Base-by-base conservation (phyloP, 1,140 invertebrate species). In the Panagrolaimus sp. region DNA sequence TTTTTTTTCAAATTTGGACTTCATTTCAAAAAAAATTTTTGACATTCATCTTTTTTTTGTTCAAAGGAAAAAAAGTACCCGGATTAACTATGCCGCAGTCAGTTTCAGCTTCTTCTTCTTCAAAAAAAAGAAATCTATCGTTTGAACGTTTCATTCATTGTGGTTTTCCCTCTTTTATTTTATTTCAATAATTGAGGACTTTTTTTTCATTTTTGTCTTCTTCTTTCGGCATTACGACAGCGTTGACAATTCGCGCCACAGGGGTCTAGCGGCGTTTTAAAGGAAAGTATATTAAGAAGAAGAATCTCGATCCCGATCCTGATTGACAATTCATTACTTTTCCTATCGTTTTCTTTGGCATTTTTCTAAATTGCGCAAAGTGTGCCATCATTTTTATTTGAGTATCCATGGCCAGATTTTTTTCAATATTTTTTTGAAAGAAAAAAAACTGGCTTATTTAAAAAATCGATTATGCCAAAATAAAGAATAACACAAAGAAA, bases 261-360 rank as follows among this genome's bases (percentile, higher is more conserved):
- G 51, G 51, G 51, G 51, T 57, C 27, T 27, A 57, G 51, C 20
- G 14, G 47, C 47, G 9, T 14, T n/a, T 23, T 23, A n/a, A 14
- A 48, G 20, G n/a, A 57, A 11, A 20, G 9, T 57, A 13, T 25
- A 20, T 27, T n/a, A n/a, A n/a, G 51, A 57, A 20, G 27, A 27
- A 57, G 51, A 57, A 27, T 57, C 51, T 57, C 51, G 51, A 57
- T 38, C 51, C 47, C 51, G 27, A 57, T 57, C 51, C 51, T 57
- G 51, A 57, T 57, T 57, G 51, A 57, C 51, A 57, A 57, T 57
- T 38, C 31, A 38, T 38, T 38, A 38, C 31, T 38, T 25, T 57
- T n/a, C 51, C n/a, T n/a, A 57, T 57, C 27, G 51, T 9, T 23
- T 9, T 25, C 51, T 57, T 57, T 27, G 20, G 16, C 27, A 23